These are phyloP conservation scores for Uropetala carovei DNA, from an alignment of 2,888 invertebrate genomes.

Conservation along the genomic window DNA sequence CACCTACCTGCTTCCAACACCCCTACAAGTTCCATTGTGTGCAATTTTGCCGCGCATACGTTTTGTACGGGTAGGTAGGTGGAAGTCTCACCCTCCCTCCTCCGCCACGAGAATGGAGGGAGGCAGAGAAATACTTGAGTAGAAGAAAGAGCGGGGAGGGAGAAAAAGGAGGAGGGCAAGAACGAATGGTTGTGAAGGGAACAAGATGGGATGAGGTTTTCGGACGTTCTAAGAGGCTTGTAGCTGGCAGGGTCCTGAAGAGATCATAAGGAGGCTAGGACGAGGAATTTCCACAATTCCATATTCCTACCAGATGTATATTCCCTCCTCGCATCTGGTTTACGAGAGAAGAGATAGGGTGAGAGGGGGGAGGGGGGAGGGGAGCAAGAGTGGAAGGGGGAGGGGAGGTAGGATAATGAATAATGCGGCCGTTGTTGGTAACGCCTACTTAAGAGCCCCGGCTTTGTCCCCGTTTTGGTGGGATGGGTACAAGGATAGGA, in stretches of 20 bases:
- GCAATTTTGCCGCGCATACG: neutral
- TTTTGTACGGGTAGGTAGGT: neutral
- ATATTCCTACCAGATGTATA: neutral
- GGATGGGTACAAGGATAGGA: neutral
- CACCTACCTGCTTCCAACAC: neutral
- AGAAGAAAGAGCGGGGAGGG: neutral
- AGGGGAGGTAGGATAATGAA: slow-evolving; percentile 11
- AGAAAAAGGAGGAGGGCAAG: neutral
- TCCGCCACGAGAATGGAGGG: neutral
- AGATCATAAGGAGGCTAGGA: neutral
- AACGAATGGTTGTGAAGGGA: neutral
- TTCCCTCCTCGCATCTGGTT: neutral
- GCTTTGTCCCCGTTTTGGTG: neutral
- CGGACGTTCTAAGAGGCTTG: slow-evolving; percentile 17
- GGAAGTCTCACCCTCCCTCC: no score
- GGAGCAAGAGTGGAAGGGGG: no score
- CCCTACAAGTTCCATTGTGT: slow-evolving; percentile 16
- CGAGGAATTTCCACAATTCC: neutral
- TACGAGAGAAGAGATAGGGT: neutral
- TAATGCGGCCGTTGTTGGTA: slow-evolving; percentile 36
- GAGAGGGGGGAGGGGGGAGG: neutral
- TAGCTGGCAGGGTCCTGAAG: slow-evolving; percentile 31
- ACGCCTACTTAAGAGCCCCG: neutral
- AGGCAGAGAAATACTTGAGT: neutral
- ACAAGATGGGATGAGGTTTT: neutral